phyloP scores from a whole-genome alignment of 2,797 vertebrate species.

The Tinamus major region DNA sequence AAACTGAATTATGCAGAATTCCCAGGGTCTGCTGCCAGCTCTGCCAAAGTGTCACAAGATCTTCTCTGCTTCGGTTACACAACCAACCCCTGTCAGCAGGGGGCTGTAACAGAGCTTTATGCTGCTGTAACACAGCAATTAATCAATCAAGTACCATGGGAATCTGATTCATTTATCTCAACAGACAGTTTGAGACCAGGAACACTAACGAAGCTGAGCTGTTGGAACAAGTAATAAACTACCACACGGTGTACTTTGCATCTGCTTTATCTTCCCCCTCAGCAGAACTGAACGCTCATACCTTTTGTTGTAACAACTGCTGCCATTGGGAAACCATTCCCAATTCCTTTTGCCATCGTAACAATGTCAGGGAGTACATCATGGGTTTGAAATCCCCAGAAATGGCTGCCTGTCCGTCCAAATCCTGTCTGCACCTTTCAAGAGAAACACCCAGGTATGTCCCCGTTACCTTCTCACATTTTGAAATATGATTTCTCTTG shows the following conservation, averaged over 20 bases:
- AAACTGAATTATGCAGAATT: not conserved
- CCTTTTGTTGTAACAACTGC: slow-evolving; percentile 93
- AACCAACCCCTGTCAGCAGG: too few species aligned
- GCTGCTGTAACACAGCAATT: not conserved
- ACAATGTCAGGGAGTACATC: slow-evolving; percentile 91
- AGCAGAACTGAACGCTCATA: slow-evolving; percentile 56
- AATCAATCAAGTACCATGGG: not conserved
- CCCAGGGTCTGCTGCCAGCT: not conserved
- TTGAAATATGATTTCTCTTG: not conserved
- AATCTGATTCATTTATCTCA: not conserved
- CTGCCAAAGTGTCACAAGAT: not conserved
- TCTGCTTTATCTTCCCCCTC: not conserved
- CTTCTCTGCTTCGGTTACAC: not conserved
- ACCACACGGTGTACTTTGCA: not conserved
- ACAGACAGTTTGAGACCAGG: not conserved
- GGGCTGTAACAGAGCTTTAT: too few species aligned
- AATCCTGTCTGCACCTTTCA: slow-evolving; percentile 95
- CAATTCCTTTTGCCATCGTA: slow-evolving; percentile 95
- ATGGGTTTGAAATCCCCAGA: slow-evolving; percentile 95
- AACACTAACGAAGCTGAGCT: not conserved
- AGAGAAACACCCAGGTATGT: slow-evolving; percentile 2
- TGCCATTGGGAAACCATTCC: slow-evolving; percentile 95
- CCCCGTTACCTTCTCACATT: not conserved
- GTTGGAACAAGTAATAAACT: not conserved
- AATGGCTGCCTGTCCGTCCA: slow-evolving; percentile 91